These are phyloP conservation scores for Amphipoea lucens DNA, from an alignment of 2,888 invertebrate species.

Conservation along the genomic window DNA sequence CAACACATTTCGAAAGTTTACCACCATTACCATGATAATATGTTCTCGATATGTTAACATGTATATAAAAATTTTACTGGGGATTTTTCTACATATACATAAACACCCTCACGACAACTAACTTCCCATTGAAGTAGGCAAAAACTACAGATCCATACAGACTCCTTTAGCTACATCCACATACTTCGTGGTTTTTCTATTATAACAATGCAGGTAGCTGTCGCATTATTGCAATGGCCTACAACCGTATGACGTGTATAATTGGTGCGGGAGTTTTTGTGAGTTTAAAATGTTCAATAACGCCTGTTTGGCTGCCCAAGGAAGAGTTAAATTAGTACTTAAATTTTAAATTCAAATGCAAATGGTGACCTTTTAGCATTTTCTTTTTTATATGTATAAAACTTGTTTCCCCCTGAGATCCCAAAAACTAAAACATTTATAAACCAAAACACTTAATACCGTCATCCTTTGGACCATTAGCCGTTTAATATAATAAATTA, in stretches of 20 bases:
- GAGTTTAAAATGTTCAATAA: not conserved
- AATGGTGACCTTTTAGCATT: not conserved
- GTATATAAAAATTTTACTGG: constrained; percentile 34
- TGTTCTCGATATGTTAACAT: constrained; percentile 30
- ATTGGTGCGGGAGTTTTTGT: not conserved
- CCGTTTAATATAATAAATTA: constrained; percentile 3
- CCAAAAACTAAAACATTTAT: not conserved
- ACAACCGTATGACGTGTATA: not conserved
- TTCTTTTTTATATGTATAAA: not conserved
- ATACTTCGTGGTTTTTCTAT: not conserved
- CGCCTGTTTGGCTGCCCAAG: not conserved
- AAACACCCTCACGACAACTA: not conserved
- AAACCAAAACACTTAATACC: not conserved
- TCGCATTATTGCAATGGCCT: not conserved
- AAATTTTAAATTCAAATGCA: not conserved
- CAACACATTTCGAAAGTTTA: constrained; percentile 37
- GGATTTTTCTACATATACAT: not conserved
- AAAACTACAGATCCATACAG: not conserved
- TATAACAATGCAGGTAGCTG: not conserved
- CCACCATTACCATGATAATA: constrained; percentile 26
- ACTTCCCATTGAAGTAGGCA: not conserved
- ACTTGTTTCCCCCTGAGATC: not conserved
- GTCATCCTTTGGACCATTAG: not conserved
- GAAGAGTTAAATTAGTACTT: not conserved
- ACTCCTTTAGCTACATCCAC: not conserved